phyloP scores from a whole-genome alignment of 2,113 vertebrate species.

The Prionailurus bengalensis region DNA sequence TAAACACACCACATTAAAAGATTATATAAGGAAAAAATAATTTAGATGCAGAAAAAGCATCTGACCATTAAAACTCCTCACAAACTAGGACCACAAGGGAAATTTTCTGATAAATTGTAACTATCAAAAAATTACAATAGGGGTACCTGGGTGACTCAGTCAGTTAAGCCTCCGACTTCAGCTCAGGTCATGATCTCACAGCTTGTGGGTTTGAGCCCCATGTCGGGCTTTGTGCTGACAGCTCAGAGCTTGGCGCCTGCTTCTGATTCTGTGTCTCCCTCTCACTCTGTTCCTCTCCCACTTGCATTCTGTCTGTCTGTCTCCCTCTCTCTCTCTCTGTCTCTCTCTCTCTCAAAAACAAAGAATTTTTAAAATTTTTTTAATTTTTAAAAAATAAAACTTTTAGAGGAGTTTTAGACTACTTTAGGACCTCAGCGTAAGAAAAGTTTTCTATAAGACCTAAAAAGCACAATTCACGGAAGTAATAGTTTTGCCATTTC shows the following conservation, averaged over 20 bases:
- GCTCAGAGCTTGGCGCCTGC: no score
- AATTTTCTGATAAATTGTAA: slow-evolving; percentile 9
- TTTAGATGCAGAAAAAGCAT: neutral
- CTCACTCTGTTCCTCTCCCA: no score
- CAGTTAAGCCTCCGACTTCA: no score
- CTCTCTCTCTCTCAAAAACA: no score
- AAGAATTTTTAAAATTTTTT: no score
- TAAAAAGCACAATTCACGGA: neutral
- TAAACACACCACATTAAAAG: neutral
- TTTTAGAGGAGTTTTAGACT: neutral
- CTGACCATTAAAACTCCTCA: neutral
- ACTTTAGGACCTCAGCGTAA: neutral
- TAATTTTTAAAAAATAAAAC: neutral
- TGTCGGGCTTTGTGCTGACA: no score
- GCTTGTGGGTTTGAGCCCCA: no score
- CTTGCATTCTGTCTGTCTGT: no score
- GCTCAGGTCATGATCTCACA: no score
- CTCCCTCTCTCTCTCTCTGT: no score
- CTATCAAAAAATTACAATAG: neutral
- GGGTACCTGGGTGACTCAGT: neutral
- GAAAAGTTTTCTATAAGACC: neutral
- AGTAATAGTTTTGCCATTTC: neutral
- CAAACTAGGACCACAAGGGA: neutral
- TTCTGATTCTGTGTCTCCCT: no score
- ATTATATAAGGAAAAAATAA: neutral